phyloP scores from a whole-genome alignment of 2,797 vertebrate species.

The Pteronotus mesoamericanus region DNA sequence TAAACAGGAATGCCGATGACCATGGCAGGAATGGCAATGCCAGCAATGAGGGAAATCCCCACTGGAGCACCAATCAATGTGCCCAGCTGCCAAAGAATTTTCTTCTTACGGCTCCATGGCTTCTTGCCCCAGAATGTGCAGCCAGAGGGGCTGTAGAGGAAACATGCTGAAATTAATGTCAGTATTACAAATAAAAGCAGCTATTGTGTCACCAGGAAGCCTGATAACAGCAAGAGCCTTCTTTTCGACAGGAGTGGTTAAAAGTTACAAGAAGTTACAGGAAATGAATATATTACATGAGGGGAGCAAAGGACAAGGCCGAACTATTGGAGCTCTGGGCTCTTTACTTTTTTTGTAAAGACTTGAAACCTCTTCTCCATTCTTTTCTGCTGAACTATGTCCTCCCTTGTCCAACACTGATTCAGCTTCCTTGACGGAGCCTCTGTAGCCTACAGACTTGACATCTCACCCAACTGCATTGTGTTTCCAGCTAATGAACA shows the following conservation, averaged over 20 bases:
- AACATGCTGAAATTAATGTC: slow-evolving; percentile 47
- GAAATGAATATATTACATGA: slow-evolving; percentile 32
- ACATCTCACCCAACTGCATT: neutral
- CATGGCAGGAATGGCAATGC: slow-evolving; percentile 98
- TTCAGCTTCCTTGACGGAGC: neutral
- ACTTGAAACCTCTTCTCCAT: slow-evolving; percentile 3
- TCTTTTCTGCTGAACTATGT: neutral
- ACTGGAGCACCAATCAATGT: slow-evolving; percentile 97
- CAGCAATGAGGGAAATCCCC: slow-evolving; percentile 97
- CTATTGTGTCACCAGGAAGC: neutral
- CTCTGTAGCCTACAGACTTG: neutral
- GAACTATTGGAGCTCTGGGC: neutral
- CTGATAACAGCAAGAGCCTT: slow-evolving; percentile 29
- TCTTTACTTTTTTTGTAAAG: slow-evolving; percentile 24
- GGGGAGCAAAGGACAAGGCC: slow-evolving; percentile 22
- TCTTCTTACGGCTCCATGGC: slow-evolving; percentile 99
- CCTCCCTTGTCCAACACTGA: neutral
- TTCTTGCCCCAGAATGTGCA: slow-evolving; percentile 99
- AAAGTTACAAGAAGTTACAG: neutral
- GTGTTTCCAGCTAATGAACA: neutral
- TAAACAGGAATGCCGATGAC: slow-evolving; percentile 99
- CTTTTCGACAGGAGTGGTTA: slow-evolving; percentile 36
- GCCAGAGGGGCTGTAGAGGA: slow-evolving; percentile 90
- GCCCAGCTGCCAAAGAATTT: slow-evolving; percentile 98
- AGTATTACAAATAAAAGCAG: slow-evolving; percentile 34